Conservation (phyloP, 2,113 vertebrate species). For the Anas platyrhynchos region DNA sequence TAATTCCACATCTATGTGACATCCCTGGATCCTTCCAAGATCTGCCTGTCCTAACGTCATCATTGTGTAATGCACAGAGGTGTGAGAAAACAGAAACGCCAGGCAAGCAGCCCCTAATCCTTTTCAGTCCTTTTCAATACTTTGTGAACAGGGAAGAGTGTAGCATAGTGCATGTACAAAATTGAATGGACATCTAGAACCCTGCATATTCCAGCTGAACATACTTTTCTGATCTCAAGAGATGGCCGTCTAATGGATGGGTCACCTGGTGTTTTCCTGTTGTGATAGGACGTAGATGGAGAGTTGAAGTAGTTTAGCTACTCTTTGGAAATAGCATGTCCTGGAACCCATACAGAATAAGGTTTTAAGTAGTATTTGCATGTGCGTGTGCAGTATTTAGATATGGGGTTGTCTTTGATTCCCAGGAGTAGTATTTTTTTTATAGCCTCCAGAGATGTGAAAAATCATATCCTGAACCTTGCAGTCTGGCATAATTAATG, state of each 20-base stretch:
- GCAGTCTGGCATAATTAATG: not conserved
- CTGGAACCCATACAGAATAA: not conserved
- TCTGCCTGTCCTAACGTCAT: not conserved
- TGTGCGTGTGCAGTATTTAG: not conserved
- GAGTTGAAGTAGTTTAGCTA: not conserved
- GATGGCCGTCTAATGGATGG: not conserved
- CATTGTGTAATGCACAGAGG: not conserved
- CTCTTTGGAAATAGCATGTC: not conserved
- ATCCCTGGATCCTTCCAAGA: not conserved
- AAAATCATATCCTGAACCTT: not conserved
- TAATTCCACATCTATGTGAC: not conserved
- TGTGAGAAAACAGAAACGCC: not conserved
- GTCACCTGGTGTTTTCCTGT: not conserved
- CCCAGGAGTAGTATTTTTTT: not conserved
- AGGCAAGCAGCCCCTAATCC: not conserved
- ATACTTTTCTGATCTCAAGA: not conserved
- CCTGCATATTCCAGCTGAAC: not conserved
- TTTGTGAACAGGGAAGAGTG: not conserved
- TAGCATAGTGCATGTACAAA: not conserved
- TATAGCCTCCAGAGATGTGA: not conserved
- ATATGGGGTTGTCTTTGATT: not conserved
- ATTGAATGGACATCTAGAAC: accelerated
- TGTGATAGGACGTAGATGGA: not conserved
- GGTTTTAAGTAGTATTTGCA: not conserved
- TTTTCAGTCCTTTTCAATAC: not conserved